phyloP scores from a whole-genome alignment of 2,797 vertebrate genomes.

The Decapterus maruadsi region DNA sequence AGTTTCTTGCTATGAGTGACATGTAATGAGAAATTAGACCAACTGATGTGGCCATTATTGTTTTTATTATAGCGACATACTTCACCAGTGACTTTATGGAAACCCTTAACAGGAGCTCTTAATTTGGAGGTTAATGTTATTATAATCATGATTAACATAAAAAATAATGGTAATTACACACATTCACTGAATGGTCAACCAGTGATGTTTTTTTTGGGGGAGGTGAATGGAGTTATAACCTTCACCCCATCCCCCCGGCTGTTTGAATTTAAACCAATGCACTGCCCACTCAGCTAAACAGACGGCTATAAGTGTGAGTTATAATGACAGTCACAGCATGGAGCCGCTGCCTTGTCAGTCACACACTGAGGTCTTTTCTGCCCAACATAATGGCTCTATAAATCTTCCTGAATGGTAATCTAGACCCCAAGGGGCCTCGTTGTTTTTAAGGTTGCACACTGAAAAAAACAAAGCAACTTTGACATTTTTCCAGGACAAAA shows the following conservation, averaged over 20 bases:
- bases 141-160: background rate
- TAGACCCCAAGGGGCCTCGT: conserved; percentile 38
- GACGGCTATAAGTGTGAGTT: conserved; percentile 58
- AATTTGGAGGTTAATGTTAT: background rate
- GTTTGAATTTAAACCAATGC: conserved; percentile 30
- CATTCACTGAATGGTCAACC: background rate
- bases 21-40: background rate
- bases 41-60: background rate
- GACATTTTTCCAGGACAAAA: conserved; percentile 1
- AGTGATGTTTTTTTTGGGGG: conserved; percentile 5
- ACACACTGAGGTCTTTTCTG: conserved; percentile 59
- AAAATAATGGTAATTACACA: background rate
- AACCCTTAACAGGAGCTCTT: background rate
- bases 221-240: background rate
- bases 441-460: conserved; percentile 34
- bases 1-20: background rate
- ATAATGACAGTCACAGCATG: conserved; percentile 64
- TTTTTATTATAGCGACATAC: background rate
- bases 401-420: conserved; percentile 58
- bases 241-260: background rate
- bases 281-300: conserved; percentile 34
- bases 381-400: conserved; percentile 58
- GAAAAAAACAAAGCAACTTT: conserved; percentile 3
- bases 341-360: conserved; percentile 60
- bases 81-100: background rate